Base-by-base conservation (phyloP, 2,888 invertebrate genomes). In the Cryptus viduatorius region DNA sequence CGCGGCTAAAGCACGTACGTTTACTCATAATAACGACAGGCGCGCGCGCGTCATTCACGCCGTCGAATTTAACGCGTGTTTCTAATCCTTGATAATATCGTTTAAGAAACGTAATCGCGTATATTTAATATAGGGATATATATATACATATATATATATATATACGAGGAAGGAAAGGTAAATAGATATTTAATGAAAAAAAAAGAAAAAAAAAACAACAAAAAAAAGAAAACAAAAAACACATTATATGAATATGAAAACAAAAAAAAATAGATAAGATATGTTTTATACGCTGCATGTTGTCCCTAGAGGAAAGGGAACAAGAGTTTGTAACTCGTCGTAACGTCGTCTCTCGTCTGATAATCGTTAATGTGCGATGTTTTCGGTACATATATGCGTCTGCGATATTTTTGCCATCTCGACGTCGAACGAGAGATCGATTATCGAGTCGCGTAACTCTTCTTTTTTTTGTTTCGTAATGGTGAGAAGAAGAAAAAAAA, bases 241-340 rank as follows among this genome's bases (percentile, higher is more conserved):
- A 87, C 85, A 87, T 82, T 72, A 76, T 82, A 77, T 71, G 81
- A 76, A 84, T 84, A 84, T 79, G 65, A 68, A 61, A 86, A 87
- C 78, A 85, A 87, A 89, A 87, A 90, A 88, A 89, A 87, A 90
- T 89, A 91, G 89, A 91, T 90, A 89, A 92, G 90, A 91, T 93
- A 93, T 93, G 92, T 93, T 93, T 93, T 93, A 91, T 93, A 93
- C 93, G 93, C 92, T 92, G 91, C 90, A 91, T 93, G 92, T 93
- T 90, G 91, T 92, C 85, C 87, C 91, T 59, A 72, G 46, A 59
- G 29, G 46, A 79, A 79, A 79, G 64, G 69, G 48, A 64, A 48
- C 46, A 16, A 37, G 79, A 64, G 73, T 75, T 64, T 48, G 44
- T 56, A 53, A 61, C 48, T 67, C 42, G 53, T 71, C 61, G 29